phyloP scores from a whole-genome alignment of 2,113 vertebrate genomes.

The Cyprichromis sp. region DNA sequence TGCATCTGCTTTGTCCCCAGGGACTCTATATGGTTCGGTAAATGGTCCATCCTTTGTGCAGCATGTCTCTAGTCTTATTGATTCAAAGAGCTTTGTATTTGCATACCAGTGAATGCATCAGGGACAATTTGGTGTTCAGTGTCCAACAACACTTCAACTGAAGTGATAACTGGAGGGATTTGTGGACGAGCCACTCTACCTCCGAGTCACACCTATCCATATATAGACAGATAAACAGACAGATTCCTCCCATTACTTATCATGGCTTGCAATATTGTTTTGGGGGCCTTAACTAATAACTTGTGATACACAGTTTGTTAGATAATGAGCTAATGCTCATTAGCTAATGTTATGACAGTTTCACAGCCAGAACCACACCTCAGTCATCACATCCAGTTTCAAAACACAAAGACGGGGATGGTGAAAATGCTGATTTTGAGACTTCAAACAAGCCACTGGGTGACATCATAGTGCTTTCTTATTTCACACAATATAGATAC shows the following conservation, averaged over 20 bases:
- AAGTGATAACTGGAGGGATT: neutral
- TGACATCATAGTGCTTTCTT: neutral
- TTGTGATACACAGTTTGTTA: neutral
- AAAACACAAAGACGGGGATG: neutral
- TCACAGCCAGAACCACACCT: neutral
- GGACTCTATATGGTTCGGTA: neutral
- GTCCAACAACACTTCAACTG: neutral
- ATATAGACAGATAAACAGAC: neutral
- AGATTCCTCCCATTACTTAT: neutral
- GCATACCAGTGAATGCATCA: neutral
- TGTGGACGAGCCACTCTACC: neutral
- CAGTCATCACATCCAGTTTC: neutral
- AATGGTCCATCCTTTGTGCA: neutral
- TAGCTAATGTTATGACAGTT: neutral
- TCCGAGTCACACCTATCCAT: rapidly evolving
- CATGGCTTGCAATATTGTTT: neutral
- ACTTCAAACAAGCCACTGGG: neutral
- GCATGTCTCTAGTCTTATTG: neutral
- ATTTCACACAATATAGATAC: neutral
- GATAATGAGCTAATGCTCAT: neutral
- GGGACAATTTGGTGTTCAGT: neutral
- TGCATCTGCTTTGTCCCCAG: neutral
- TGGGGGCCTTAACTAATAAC: neutral
- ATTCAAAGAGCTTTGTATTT: neutral
- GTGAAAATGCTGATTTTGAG: neutral